Base-by-base conservation (phyloP, 2,113 vertebrate species). In the Lepidothrix coronata region DNA sequence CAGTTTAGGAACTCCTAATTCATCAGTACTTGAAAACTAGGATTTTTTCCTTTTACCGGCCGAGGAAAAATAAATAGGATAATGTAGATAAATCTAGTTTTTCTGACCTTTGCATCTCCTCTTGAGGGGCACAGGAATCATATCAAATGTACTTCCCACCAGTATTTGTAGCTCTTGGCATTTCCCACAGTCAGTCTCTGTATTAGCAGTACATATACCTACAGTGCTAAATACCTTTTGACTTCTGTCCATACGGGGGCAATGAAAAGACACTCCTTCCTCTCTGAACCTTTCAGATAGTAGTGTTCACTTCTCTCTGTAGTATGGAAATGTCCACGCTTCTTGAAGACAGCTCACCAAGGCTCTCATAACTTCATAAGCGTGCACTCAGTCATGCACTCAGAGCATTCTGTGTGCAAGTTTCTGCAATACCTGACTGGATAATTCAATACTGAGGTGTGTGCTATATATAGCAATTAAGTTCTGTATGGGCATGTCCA, bases 401-500 rank as follows among this genome's bases (percentile, higher is more conserved):
- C 12, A 7, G n/a, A 70, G 28, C 44, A 82, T 83, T 58, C 79
- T 23, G 7, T 2, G 6, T 44, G 59, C 71, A 88, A 85, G 73
- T 73, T 91, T 54, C 66, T 91, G 88, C 83, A 83, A 33, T 39
- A 63, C 28, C 51, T 74, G 73, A 61, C 58, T 24, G 54, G 12
- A 91, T 44, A 87, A 87, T 72, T 63, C 76, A 74, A 22, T 20
- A 66, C 27, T 74, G 51, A 10, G 6, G 24, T 70, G 37, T 59
- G 68, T 74, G 76, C 73, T 67, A 89, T 72, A 88, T n/a, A 93
- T 31, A 85, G 88, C 75, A 88, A 80, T 71, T 73, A 92, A 92
- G 70, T 44, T 89, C 35, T 85, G 84, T 41, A 70, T 14, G 49
- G 85, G 73, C 91, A 88, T 9, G 54, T 61, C 55, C 71, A 54